Conservation (phyloP, 2,797 vertebrate genomes). For the Enteromius viviparus region DNA sequence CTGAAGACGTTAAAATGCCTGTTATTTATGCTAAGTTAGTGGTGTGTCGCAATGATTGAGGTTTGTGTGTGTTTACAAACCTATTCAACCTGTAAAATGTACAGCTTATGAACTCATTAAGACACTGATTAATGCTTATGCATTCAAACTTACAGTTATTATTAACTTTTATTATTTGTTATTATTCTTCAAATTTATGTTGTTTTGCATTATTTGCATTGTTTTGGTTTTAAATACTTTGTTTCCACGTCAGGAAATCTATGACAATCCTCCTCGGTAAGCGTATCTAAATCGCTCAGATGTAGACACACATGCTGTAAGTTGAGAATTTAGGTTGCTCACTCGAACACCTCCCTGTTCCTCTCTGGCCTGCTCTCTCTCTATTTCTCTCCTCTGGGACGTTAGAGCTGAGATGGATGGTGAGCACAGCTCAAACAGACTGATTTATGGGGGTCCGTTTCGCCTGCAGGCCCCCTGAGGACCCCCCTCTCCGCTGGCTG, state of each 20-base stretch:
- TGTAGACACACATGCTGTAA: slow-evolving; percentile 57
- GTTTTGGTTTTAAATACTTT: background rate
- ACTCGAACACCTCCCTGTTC: slow-evolving; percentile 35
- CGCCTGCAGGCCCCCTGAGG: slow-evolving; percentile 80
- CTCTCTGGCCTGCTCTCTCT: slow-evolving; percentile 44
- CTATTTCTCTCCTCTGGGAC: slow-evolving; percentile 74
- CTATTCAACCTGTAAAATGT: background rate
- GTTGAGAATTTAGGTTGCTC: slow-evolving; percentile 65
- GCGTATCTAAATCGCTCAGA: background rate
- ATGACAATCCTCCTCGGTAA: background rate
- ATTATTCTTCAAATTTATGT: background rate
- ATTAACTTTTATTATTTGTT: background rate
- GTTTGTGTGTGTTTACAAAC: background rate
- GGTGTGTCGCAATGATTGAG: background rate
- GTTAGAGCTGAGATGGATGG: slow-evolving; percentile 77
- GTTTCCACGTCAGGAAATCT: background rate
- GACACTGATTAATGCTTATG: no score
- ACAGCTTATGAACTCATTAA: no score
- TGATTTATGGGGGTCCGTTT: slow-evolving; percentile 92
- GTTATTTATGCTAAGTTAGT: background rate
- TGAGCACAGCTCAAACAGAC: slow-evolving; percentile 72
- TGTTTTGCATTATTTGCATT: background rate
- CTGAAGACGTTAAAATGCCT: background rate
- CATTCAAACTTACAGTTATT: background rate
- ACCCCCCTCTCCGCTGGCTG: slow-evolving; percentile 77